Evolutionary conservation across 2,113 vertebrate genomes (phyloP), one percentile per base, ranked within the genome.

Genomic region (Fukomys damarensis): DNA sequence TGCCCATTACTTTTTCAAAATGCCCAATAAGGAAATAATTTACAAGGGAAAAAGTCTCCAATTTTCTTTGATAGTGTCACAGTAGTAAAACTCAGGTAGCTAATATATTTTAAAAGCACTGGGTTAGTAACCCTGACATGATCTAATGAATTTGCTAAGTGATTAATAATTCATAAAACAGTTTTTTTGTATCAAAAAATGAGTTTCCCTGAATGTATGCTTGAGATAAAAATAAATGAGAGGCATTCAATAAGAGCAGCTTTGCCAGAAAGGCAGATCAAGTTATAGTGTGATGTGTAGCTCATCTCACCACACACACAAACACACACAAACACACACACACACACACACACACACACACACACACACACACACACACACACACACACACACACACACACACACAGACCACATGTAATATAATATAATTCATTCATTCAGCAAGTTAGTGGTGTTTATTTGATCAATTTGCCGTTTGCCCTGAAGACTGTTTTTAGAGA

Each of bases 91-190:
- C 97, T 97, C 94, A 98, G 95, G 83, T 96, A 97, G 97, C 93
- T 79, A 96, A 97, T 98, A 98, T 98, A 98, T 98, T 98, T 98
- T 98, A 98, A 98, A 98, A 98, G 93, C 97, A 98, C 96, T 97
- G 96, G 97, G 85, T 97, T 97, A 97, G 61, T 97, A 94, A 98
- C 94, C 91, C 68, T 98, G 94, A 96, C 85, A 97, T 86, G 92
- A 94, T 97, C 79, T 97, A 98, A 98, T 98, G 97, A 97, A 97
- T 97, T 97, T 97, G 94, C 96, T 98, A 98, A 98, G 97, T 98
- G 97, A 98, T 98, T 98, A 98, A 98, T 98, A 98, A 98, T 98
- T 98, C 70, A 97, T 98, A 97, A 97, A 96, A 92, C 80, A 95
- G 87, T 54, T 65, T 95, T 97, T 97, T 96, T 96, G n/a, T 95